These are phyloP conservation scores for Aeoliscus strigatus DNA, from an alignment of 2,797 vertebrate genomes.

Conservation along the genomic window DNA sequence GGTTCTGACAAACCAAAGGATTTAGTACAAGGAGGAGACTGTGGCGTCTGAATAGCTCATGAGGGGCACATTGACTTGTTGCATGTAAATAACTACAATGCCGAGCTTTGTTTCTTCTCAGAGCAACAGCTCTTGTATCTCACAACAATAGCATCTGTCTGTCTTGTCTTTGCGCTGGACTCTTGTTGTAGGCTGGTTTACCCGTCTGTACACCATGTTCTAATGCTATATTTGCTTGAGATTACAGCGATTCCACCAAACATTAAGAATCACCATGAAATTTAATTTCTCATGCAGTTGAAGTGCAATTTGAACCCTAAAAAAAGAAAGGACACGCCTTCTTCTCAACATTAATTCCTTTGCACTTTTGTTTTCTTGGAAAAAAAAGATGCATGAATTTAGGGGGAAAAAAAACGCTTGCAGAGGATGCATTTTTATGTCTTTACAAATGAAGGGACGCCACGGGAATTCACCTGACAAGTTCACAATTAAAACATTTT, in stretches of 20 bases:
- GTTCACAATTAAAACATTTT: background rate
- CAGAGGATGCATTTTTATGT: background rate
- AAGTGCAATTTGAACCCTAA: background rate
- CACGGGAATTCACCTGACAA: background rate
- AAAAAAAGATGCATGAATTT: background rate
- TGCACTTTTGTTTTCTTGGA: background rate
- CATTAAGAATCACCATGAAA: background rate
- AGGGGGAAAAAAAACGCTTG: background rate
- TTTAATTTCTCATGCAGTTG: background rate
- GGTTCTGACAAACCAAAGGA: constrained; percentile 16
- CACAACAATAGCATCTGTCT: constrained; percentile 12
- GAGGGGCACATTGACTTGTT: background rate
- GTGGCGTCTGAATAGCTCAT: constrained; percentile 1
- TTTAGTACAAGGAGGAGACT: constrained; percentile 7
- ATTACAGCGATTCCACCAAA: constrained; percentile 1
- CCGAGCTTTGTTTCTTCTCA: constrained; percentile 35
- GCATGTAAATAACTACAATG: constrained; percentile 41
- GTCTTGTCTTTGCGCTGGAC: constrained; percentile 17
- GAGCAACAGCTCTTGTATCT: constrained; percentile 15
- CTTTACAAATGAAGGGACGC: background rate
- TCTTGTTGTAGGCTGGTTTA: constrained; percentile 5
- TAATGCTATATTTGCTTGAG: constrained; percentile 1
- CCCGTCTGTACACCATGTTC: background rate
- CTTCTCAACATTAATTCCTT: background rate
- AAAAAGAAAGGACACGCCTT: background rate